Percentiles rank a stretch among this genome's conserved stretches.
These are phyloP conservation scores for Cosmia trapezina DNA, from an alignment of 2,888 invertebrate genomes.

Conservation along the genomic window DNA sequence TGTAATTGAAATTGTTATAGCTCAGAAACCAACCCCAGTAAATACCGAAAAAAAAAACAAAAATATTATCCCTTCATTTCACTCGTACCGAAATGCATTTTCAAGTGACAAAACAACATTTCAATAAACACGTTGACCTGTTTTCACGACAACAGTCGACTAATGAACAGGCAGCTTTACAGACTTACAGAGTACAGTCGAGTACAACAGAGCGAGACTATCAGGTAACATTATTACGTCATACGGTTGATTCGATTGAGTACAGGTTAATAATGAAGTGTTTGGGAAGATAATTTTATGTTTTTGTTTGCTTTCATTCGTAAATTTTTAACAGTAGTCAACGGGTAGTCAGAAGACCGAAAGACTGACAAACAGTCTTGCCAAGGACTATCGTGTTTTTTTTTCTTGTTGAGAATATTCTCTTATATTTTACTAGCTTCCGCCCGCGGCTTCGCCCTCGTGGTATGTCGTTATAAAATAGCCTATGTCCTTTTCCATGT, in stretches of 20 bases:
- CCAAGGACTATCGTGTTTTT: too few relatives aligned
- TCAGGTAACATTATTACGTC: constrained; percentile 64
- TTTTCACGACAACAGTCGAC: constrained; percentile 28
- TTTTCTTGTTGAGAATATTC: too few relatives aligned
- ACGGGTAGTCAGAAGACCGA: not conserved
- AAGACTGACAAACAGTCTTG: not conserved
- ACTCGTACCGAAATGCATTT: not conserved
- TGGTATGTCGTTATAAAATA: too few relatives aligned
- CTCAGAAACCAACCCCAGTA: not conserved
- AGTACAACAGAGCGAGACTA: constrained; percentile 53
- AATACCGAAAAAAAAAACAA: not conserved
- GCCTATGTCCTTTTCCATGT: too few relatives aligned
- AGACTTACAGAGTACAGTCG: constrained; percentile 40
- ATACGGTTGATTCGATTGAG: constrained; percentile 34
- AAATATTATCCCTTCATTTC: not conserved
- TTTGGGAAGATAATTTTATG: not conserved
- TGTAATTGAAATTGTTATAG: not conserved
- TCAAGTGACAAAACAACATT: constrained; percentile 14
- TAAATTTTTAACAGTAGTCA: not conserved
- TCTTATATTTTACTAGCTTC: too few relatives aligned
- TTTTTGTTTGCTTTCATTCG: not conserved
- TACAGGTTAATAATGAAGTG: constrained; percentile 21
- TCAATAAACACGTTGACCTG: constrained; percentile 15
- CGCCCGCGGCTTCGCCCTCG: too few relatives aligned
- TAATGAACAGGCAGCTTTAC: constrained; percentile 50